These are phyloP conservation scores for Leptogaster cylindrica DNA, from an alignment of 2,888 invertebrate genomes.

Conservation along the genomic window DNA sequence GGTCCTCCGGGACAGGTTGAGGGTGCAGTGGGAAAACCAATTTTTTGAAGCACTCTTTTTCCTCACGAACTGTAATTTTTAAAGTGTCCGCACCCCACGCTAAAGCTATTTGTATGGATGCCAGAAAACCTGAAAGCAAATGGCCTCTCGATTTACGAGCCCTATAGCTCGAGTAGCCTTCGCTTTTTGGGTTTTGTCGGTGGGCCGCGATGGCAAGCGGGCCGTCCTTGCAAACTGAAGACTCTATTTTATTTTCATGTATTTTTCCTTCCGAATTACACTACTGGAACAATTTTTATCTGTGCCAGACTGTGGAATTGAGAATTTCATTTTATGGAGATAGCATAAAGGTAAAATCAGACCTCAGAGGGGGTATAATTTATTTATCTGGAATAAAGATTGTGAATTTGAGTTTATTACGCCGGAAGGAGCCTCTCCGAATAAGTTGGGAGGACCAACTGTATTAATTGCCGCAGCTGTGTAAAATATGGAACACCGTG, in stretches of 20 bases:
- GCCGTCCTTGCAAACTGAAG: not conserved
- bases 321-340: slow-evolving; percentile 22
- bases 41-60: slow-evolving; percentile 28
- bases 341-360: slow-evolving; percentile 25
- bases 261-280: slow-evolving; percentile 29
- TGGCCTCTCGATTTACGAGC: slow-evolving; percentile 37
- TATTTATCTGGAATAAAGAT: slow-evolving; percentile 23
- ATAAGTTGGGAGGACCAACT: not conserved
- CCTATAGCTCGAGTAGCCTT: not conserved
- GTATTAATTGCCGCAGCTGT: slow-evolving; percentile 21
- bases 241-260: slow-evolving; percentile 24
- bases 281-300: slow-evolving; percentile 31
- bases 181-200: slow-evolving; percentile 7
- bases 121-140: slow-evolving; percentile 37
- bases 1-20: not conserved
- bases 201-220: not conserved
- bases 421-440: not conserved
- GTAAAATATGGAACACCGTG: no score
- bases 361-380: slow-evolving; percentile 26
- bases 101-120: slow-evolving; percentile 31
- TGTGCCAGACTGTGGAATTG: slow-evolving; percentile 8
- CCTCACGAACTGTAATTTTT: slow-evolving; percentile 31
- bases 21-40: not conserved
- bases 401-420: slow-evolving; percentile 18
- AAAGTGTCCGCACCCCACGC: slow-evolving; percentile 33